These are phyloP conservation scores for Corythucha ciliata DNA, from an alignment of 2,888 invertebrate species.

Conservation along the genomic window DNA sequence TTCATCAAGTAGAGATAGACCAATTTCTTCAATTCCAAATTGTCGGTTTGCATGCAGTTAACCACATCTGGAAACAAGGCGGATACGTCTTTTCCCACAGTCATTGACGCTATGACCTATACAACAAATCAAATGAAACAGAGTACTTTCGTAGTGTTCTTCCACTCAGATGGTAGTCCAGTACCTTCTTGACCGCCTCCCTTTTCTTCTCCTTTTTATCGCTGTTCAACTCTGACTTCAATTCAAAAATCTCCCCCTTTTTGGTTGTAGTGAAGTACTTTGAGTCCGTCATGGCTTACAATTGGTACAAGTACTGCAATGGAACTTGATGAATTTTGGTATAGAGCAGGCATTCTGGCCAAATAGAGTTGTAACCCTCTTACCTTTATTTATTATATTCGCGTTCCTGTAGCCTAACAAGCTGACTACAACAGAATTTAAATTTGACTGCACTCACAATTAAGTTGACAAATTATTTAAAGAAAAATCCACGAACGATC, in stretches of 20 bases:
- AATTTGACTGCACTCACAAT: no score
- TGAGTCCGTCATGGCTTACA: slow-evolving; percentile 99
- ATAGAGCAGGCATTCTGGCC: no score
- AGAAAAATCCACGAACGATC: no score
- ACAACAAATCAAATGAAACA: slow-evolving; percentile 29
- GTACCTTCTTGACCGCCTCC: slow-evolving; percentile 98
- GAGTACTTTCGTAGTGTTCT: no score
- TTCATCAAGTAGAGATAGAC: slow-evolving; percentile 99
- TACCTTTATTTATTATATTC: no score
- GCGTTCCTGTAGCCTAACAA: no score
- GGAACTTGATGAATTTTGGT: no score
- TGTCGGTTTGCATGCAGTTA: slow-evolving; percentile 99
- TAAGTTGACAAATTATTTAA: no score
- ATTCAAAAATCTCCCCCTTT: slow-evolving; percentile 98
- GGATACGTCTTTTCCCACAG: slow-evolving; percentile 98
- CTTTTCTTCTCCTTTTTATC: slow-evolving; percentile 99
- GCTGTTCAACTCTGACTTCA: slow-evolving; percentile 97
- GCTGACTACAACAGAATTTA: no score
- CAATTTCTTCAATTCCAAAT: slow-evolving; percentile 94
- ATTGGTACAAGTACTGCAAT: no score
- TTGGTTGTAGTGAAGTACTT: slow-evolving; percentile 99
- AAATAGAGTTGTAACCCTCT: no score
- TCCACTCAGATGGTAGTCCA: not conserved
- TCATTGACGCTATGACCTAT: slow-evolving; percentile 98
- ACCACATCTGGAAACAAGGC: slow-evolving; percentile 98